Evolutionary conservation across 2,797 vertebrate species (phyloP).

Genomic region (Gobionotothen gibberifrons): DNA sequence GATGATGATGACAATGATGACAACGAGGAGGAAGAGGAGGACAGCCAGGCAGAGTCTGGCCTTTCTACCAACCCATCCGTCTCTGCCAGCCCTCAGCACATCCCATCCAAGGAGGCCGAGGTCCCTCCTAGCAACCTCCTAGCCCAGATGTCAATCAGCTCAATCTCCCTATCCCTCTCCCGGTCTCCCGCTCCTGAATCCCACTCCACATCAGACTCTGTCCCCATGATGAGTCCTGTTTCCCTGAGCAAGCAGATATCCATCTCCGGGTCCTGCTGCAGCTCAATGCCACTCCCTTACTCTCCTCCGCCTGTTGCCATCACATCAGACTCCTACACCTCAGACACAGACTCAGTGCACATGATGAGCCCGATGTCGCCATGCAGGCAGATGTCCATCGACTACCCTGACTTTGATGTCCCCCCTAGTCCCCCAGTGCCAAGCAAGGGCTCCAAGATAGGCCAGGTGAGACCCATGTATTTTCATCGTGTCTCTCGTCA

Average conservation of each 20-base stretch:
- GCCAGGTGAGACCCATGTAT: constrained; percentile 81
- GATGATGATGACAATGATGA: constrained; percentile 97
- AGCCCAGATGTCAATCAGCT: constrained; percentile 93
- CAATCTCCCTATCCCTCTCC: constrained; percentile 65
- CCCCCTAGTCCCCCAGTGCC: constrained; percentile 77
- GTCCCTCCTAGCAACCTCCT: constrained; percentile 90
- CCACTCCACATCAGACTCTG: constrained; percentile 42
- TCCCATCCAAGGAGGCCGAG: constrained; percentile 86
- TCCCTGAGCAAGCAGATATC: constrained; percentile 88
- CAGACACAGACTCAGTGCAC: constrained; percentile 79
- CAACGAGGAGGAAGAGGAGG: constrained; percentile 97
- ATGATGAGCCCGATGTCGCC: constrained; percentile 86
- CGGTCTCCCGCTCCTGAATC: constrained; percentile 49
- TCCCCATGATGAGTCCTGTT: constrained; percentile 71
- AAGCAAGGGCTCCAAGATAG: constrained; percentile 67
- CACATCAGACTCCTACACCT: constrained; percentile 73
- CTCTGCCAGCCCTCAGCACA: constrained; percentile 93
- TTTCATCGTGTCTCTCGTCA: constrained; percentile 49
- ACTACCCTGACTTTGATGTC: constrained; percentile 87
- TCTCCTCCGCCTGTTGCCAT: constrained; percentile 60
- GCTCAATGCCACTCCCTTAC: constrained; percentile 58
- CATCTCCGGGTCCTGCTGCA: constrained; percentile 77
- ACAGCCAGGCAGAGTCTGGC: constrained; percentile 95
- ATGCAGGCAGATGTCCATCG: constrained; percentile 93
- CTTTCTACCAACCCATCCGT: constrained; percentile 94